These are phyloP conservation scores for Nesospiza acunhae DNA, from an alignment of 2,113 vertebrate genomes.

Conservation along the genomic window DNA sequence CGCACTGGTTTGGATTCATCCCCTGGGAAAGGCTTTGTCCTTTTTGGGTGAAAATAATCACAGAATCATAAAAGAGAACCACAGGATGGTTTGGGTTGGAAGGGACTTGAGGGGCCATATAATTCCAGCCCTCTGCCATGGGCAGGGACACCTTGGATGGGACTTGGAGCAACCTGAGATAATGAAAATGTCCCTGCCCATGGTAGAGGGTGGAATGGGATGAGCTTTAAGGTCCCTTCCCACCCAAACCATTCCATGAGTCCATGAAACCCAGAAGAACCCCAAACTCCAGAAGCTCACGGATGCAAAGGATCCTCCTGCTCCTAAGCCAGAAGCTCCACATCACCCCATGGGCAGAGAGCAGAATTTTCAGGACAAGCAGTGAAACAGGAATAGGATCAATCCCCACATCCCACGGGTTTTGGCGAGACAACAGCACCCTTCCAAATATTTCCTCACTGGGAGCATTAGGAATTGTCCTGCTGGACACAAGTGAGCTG, in stretches of 20 bases:
- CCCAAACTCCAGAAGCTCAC: background rate
- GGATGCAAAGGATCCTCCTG: background rate
- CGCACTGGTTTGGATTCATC: rapidly evolving
- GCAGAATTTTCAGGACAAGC: background rate
- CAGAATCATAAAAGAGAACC: background rate
- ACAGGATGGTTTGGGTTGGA: background rate
- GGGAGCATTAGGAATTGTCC: background rate
- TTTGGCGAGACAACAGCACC: background rate
- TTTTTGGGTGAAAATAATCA: background rate
- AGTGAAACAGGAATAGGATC: rapidly evolving
- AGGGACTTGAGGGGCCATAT: background rate
- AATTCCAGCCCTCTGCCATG: background rate
- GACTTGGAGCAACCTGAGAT: background rate
- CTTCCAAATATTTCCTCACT: background rate
- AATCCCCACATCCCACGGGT: rapidly evolving
- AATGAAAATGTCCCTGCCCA: background rate
- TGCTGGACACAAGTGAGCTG: background rate
- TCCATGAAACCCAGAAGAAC: background rate
- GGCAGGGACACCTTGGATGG: background rate
- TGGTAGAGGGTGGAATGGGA: background rate
- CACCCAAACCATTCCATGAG: background rate
- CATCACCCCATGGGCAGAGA: rapidly evolving
- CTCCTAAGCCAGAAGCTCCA: background rate
- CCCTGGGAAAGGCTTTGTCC: background rate
- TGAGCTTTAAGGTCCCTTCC: background rate